Evolutionary conservation across 1,140 invertebrate species (phyloP).

Genomic region (Stenopsyche tienmushanensis): DNA sequence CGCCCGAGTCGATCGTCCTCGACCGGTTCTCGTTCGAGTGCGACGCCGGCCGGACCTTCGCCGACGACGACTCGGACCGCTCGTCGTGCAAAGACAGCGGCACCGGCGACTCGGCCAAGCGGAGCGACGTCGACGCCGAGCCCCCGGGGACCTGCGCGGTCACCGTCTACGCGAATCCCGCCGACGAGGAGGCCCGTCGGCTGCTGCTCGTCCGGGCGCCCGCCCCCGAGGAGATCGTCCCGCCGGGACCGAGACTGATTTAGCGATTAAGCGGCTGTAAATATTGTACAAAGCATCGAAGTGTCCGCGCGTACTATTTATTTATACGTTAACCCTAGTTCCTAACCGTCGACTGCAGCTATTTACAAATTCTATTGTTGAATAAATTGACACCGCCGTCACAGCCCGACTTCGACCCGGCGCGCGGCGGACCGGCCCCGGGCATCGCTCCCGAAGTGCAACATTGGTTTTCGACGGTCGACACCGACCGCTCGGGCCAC

Average conservation of each 20-base stretch:
- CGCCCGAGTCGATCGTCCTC: constrained; percentile 53
- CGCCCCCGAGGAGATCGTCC: constrained; percentile 1
- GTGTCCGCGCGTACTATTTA: constrained; percentile 7
- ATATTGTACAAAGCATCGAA: constrained; percentile 27
- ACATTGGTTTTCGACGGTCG: constrained; percentile 82
- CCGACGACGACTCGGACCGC: constrained; percentile 56
- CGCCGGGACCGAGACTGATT: constrained; percentile 39
- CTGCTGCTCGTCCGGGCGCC: constrained; percentile 15
- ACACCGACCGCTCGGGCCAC: constrained; percentile 78
- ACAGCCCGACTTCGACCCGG: constrained; percentile 29
- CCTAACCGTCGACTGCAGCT: constrained; percentile 5
- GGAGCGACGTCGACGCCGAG: constrained; percentile 56
- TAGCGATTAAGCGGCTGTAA: constrained; percentile 28
- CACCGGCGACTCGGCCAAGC: constrained; percentile 66
- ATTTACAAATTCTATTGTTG: background rate
- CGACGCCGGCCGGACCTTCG: constrained; percentile 41
- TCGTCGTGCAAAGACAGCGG: constrained; percentile 68
- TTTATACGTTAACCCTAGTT: constrained; percentile 13
- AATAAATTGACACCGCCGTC: background rate
- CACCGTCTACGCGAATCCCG: constrained; percentile 6
- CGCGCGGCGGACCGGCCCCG: constrained; percentile 43
- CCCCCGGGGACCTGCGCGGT: constrained; percentile 41
- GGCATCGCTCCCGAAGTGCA: constrained; percentile 65
- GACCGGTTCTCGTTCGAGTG: constrained; percentile 46
- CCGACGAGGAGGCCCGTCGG: constrained; percentile 2